Base-by-base conservation (phyloP, 2,797 vertebrate species). In the Girardinus metallicus region DNA sequence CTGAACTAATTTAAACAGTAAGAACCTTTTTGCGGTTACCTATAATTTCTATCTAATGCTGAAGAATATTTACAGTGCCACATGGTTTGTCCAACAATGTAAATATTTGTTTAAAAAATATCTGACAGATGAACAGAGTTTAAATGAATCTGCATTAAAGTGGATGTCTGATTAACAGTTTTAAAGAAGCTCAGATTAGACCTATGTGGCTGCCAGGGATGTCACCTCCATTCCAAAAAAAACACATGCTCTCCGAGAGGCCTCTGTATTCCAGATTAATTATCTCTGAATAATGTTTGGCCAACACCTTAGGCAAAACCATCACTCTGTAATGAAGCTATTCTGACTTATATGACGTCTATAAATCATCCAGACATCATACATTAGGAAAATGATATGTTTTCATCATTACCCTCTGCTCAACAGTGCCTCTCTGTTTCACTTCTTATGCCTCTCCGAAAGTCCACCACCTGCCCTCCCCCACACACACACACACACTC, bases 141-240 rank as follows among this genome's bases (percentile, higher is more conserved):
- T 75, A 74, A 41, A 81, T 78, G 49, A 74, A 60, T 85, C 44
- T 73, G 77, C 72, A 81, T 82, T 73, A 77, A 70, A 85, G 78
- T 72, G 44, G 72, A 76, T 13, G 74, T n/a, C 66, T 74, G 44
- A 66, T 76, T 80, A 86, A 84, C 74, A 53, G 6, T 74, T 73
- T 74, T 74, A 78, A 91, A 92, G 88, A 90, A 72, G 78, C 75
- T 75, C 73, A 91, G 90, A 93, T 93, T 92, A 93, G 84, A 92
- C 91, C 92, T 92, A 3, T 84, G 81, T 88, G 51, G 90, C 90
- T 91, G 84, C 78, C 74, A 85, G 90, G 87, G 85, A 90, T 90
- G 80, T 87, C 82, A 88, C 74, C 80, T 49, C 31, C 66, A 76
- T 49, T 13, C 31, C 36, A 76, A 78, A 34, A 84, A 74, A 77